These are phyloP conservation scores for Zoanthus sansibaricus DNA, from an alignment of 92 coral and sea anemone genomes.

Conservation along the genomic window DNA sequence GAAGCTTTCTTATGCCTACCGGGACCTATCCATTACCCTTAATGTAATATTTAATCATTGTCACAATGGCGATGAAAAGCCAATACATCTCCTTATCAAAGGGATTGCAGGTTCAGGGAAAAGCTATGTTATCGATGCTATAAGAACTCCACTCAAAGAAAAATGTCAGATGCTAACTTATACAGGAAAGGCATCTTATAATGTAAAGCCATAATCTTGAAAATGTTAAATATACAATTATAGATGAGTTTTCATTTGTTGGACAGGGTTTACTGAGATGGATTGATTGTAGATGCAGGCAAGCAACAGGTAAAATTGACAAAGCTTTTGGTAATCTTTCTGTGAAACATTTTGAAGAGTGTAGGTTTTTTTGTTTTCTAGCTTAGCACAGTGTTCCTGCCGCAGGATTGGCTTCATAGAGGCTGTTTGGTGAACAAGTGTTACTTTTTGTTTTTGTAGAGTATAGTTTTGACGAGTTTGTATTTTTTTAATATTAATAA, in stretches of 20 bases:
- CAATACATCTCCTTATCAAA: constrained; percentile 49
- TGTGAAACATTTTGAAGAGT: constrained; percentile 7
- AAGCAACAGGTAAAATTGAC: too few relatives aligned
- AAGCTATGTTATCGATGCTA: too few relatives aligned
- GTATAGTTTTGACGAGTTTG: neutral
- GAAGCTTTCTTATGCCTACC: too few relatives aligned
- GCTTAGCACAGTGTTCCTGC: neutral
- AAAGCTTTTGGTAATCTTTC: constrained; percentile 52
- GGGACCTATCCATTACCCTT: too few relatives aligned
- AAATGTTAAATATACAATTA: too few relatives aligned
- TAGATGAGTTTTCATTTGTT: too few relatives aligned
- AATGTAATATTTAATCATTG: constrained; percentile 41
- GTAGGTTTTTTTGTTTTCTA: neutral
- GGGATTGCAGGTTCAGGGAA: constrained; percentile 37
- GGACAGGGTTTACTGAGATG: too few relatives aligned
- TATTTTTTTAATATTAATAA: too few relatives aligned
- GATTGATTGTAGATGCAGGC: too few relatives aligned
- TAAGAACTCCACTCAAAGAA: too few relatives aligned
- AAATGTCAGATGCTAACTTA: too few relatives aligned
- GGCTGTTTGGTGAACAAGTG: neutral
- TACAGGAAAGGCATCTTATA: too few relatives aligned
- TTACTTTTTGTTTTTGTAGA: neutral
- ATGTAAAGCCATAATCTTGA: neutral
- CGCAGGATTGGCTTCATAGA: neutral
- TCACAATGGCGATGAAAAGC: constrained; percentile 28